phyloP scores from a whole-genome alignment of 2,888 invertebrate genomes.

The Dermolepida albohirtum region DNA sequence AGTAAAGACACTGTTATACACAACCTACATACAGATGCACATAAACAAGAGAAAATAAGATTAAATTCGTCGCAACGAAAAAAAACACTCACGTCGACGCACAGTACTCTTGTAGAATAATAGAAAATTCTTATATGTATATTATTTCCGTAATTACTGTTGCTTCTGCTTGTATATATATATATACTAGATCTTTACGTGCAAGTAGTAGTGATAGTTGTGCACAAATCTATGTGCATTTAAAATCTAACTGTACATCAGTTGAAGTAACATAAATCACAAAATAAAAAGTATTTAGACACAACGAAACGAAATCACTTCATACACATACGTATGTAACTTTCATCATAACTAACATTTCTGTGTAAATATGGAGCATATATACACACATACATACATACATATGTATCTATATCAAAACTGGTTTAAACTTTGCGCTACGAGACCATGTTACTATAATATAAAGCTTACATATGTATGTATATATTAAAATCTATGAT shows the following conservation, averaged over 20 bases:
- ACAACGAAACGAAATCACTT: conserved; percentile 3
- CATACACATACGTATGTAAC: conserved; percentile 3
- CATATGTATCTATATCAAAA: too few relatives aligned
- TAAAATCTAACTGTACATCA: conserved; percentile 8
- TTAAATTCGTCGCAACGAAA: background rate
- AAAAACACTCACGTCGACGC: conserved; percentile 11
- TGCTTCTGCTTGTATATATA: background rate
- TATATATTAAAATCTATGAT: too few relatives aligned
- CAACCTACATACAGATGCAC: background rate
- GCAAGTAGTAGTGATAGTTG: too few relatives aligned
- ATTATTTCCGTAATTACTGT: conserved; percentile 12
- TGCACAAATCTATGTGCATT: too few relatives aligned
- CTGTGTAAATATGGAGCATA: conserved; percentile 10
- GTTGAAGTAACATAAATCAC: background rate
- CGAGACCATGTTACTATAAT: too few relatives aligned
- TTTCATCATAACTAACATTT: background rate
- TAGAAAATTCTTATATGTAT: conserved; percentile 14
- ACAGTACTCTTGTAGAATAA: conserved; percentile 18
- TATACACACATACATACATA: too few relatives aligned
- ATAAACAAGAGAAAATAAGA: conserved; percentile 15
- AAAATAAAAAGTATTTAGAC: conserved; percentile 9
- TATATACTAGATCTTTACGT: too few relatives aligned
- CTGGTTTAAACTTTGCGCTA: too few relatives aligned
- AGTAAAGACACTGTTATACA: conserved; percentile 6
- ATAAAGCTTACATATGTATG: too few relatives aligned